phyloP scores from a whole-genome alignment of 1,140 invertebrate species.

The Mesaphorura yosii region DNA sequence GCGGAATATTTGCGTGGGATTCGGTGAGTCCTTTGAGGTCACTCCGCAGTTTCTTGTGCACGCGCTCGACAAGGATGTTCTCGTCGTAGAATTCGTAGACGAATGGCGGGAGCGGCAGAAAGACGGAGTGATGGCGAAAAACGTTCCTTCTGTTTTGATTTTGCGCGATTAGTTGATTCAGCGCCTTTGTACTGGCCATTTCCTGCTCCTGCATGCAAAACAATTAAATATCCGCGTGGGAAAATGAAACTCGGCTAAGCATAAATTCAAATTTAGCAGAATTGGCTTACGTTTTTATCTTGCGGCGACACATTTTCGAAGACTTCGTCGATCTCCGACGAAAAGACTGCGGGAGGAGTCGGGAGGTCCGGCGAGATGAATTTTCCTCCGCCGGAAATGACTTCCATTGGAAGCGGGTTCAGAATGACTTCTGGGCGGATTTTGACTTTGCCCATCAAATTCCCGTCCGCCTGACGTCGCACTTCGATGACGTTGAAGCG shows the following conservation, averaged over 20 bases:
- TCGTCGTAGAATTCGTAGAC: constrained; percentile 59
- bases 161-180: not conserved
- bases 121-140: constrained; percentile 11
- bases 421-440: constrained; percentile 53
- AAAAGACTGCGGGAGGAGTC: not conserved
- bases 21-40: constrained; percentile 34
- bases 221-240: not conserved
- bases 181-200: too few species aligned
- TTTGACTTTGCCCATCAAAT: constrained; percentile 45
- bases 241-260: not conserved
- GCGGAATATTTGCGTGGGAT: constrained; percentile 41
- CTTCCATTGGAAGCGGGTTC: constrained; percentile 39
- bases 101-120: constrained; percentile 44
- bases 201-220: not conserved
- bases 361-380: not conserved
- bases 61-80: constrained; percentile 41
- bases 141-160: not conserved
- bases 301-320: not conserved
- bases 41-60: constrained; percentile 37
- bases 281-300: not conserved
- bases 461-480: constrained; percentile 41
- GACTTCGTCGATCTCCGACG: not conserved
- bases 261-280: not conserved
- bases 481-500: constrained; percentile 48
- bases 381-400: constrained; percentile 33